Conservation (phyloP, 2,888 invertebrate species). For the Hypselothyrea guttata region DNA sequence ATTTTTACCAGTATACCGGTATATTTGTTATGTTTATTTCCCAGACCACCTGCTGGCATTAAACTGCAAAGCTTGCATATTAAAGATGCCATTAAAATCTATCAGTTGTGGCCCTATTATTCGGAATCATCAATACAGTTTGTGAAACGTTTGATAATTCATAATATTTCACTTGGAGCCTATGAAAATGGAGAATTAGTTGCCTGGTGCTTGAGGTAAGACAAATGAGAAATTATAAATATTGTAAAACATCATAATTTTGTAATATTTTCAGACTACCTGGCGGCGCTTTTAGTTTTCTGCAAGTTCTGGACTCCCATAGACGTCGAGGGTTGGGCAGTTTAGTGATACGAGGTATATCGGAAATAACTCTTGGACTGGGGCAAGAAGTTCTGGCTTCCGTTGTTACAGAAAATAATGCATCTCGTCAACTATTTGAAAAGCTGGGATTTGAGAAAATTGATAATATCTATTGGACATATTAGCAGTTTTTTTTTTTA, state of each 20-base stretch:
- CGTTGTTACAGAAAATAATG: conserved; percentile 10
- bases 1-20: conserved; percentile 11
- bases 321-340: conserved; percentile 8
- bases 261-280: conserved; percentile 1
- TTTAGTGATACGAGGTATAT: neutral
- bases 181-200: conserved; percentile 58
- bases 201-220: conserved; percentile 71
- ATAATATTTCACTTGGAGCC: conserved; percentile 65
- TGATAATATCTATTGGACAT: conserved; percentile 64
- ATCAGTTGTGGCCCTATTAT: conserved; percentile 69
- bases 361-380: no score
- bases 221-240: neutral
- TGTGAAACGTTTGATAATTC: conserved; percentile 57
- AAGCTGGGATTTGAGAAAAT: conserved; percentile 70
- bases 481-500: no score
- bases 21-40: no score
- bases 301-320: conserved; percentile 10
- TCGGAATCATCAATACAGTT: conserved; percentile 50
- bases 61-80: conserved; percentile 38
- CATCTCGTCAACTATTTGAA: conserved; percentile 26
- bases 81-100: conserved; percentile 53
- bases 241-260: neutral
- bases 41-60: conserved; percentile 61
- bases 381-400: conserved; percentile 12
- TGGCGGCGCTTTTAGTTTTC: conserved; percentile 5